Percentiles rank a stretch among this genome's conserved stretches.
Conservation (phyloP, 2,113 vertebrate genomes). For the Lates calcarifer region DNA sequence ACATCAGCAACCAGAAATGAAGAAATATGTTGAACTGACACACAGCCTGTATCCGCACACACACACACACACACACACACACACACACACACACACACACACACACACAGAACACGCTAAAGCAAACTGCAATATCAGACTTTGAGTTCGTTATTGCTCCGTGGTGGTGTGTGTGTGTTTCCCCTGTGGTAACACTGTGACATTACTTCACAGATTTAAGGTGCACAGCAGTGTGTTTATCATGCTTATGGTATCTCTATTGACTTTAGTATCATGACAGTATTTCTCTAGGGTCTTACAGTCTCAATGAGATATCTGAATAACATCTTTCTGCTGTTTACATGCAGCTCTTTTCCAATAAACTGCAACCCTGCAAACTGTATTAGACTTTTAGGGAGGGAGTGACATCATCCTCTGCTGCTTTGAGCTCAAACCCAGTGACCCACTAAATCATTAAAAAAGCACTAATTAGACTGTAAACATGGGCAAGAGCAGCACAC, state of each 20-base stretch:
- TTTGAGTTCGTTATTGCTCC: conserved; percentile 39
- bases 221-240: conserved; percentile 29
- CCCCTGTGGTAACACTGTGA: conserved; percentile 28
- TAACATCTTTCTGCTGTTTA: not conserved
- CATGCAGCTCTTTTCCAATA: not conserved
- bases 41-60: conserved; percentile 1
- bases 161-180: conserved; percentile 1
- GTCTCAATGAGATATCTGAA: not conserved
- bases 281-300: not conserved
- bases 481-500: not conserved
- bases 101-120: not conserved
- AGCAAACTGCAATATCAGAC: conserved; percentile 22
- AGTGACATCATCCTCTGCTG: conserved; percentile 1
- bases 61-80: conserved; percentile 4
- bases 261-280: not conserved
- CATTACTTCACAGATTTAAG: conserved; percentile 13
- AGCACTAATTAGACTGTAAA: conserved; percentile 29
- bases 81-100: not conserved
- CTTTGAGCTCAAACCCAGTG: conserved; percentile 27
- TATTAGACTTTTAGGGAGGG: conserved; percentile 20
- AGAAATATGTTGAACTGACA: conserved; percentile 2
- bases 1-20: conserved; percentile 12
- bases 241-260: conserved; percentile 35
- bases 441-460: conserved; percentile 44
- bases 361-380: not conserved